phyloP scores from a whole-genome alignment of 2,113 vertebrate genomes.

The Pachyramphus minor region DNA sequence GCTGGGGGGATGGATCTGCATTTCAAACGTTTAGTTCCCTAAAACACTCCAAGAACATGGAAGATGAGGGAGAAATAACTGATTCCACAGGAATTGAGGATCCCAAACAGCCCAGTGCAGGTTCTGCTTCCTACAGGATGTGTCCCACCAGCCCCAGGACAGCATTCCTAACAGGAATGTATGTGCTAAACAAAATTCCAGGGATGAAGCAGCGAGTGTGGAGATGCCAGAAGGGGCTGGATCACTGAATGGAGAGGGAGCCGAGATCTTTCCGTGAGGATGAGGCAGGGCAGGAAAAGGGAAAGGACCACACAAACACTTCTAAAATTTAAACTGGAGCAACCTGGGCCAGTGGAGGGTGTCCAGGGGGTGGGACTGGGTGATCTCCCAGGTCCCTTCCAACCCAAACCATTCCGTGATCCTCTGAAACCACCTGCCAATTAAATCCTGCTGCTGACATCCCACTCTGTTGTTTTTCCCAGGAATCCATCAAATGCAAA shows the following conservation, averaged over 20 bases:
- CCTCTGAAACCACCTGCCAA: background rate
- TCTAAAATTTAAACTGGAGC: background rate
- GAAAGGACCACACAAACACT: background rate
- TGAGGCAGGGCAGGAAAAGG: background rate
- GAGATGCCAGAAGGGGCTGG: background rate
- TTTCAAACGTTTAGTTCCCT: background rate
- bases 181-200: too few species aligned
- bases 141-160: background rate
- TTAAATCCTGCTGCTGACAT: background rate
- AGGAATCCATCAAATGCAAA: background rate
- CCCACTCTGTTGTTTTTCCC: background rate
- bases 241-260: background rate
- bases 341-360: accelerated
- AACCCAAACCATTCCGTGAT: background rate
- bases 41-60: background rate
- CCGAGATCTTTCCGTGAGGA: background rate
- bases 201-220: accelerated
- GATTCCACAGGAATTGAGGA: background rate
- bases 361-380: background rate
- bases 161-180: too few species aligned
- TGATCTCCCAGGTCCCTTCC: accelerated
- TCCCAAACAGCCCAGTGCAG: background rate
- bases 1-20: background rate
- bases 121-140: background rate
- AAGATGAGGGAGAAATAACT: background rate